Conservation (phyloP, 2,888 invertebrate genomes). For the Orthosia cruda region DNA sequence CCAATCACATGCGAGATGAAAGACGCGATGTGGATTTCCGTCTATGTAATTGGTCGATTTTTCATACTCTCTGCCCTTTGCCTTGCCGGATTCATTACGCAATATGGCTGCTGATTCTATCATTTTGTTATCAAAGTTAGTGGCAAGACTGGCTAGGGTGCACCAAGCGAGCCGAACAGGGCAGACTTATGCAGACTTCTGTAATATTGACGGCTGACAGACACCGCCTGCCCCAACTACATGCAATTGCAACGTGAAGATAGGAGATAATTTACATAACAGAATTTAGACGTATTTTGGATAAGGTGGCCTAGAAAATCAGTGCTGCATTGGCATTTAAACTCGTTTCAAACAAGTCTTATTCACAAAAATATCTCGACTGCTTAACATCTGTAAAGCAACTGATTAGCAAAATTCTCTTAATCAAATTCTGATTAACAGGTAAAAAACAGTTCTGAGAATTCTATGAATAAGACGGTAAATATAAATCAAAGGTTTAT, state of each 20-base stretch:
- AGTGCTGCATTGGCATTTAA: no score
- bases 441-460: neutral
- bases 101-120: neutral
- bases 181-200: neutral
- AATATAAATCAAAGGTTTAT: neutral
- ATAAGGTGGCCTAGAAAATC: neutral
- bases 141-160: no score
- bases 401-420: neutral
- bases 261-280: neutral
- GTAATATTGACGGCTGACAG: neutral
- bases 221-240: neutral
- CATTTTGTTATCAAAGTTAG: neutral
- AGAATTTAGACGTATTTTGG: neutral
- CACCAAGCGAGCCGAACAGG: neutral
- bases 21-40: no score
- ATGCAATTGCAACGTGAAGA: neutral
- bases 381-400: neutral
- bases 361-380: no score
- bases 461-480: neutral
- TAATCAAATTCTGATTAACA: neutral
- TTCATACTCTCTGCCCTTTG: no score
- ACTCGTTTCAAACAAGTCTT: no score
- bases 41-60: no score
- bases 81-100: no score
- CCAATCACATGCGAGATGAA: no score